Conservation (phyloP, 2,888 invertebrate species). For the Stenichneumon culpator region DNA sequence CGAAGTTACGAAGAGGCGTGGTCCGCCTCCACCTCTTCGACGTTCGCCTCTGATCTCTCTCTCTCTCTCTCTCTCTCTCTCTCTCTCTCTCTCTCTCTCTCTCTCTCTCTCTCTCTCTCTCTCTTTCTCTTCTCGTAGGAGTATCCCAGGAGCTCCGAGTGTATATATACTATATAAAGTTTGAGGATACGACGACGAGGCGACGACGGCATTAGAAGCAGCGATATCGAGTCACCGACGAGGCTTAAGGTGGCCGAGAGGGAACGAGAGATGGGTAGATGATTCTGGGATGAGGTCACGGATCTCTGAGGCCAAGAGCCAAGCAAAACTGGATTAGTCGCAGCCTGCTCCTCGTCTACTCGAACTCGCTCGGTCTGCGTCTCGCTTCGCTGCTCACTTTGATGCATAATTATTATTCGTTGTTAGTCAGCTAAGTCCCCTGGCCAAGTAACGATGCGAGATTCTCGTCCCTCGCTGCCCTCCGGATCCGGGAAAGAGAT, state of each 20-base stretch:
- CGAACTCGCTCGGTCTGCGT: slow-evolving; percentile 63
- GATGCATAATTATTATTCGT: slow-evolving; percentile 78
- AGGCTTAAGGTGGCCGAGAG: slow-evolving; percentile 49
- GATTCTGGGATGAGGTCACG: slow-evolving; percentile 63
- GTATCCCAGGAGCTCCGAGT: slow-evolving; percentile 31
- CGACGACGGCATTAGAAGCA: slow-evolving; percentile 69
- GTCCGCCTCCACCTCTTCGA: slow-evolving; percentile 35
- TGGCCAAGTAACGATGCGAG: slow-evolving; percentile 58
- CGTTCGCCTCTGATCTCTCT: slow-evolving; percentile 22
- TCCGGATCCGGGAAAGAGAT: neutral
- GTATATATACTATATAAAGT: slow-evolving; percentile 52
- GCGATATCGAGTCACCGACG: slow-evolving; percentile 67
- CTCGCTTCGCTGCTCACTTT: slow-evolving; percentile 75
- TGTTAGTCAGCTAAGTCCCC: slow-evolving; percentile 63
- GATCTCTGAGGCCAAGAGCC: slow-evolving; percentile 65
- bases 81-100: neutral
- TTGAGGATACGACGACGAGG: slow-evolving; percentile 44
- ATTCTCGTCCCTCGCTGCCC: slow-evolving; percentile 23
- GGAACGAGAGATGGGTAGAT: slow-evolving; percentile 20
- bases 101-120: neutral
- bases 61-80: neutral
- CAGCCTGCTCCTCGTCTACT: slow-evolving; percentile 57
- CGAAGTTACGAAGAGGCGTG: slow-evolving; percentile 61
- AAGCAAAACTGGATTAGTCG: slow-evolving; percentile 72
- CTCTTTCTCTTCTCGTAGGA: neutral